phyloP scores from a whole-genome alignment of 2,113 vertebrate species.

The Myrmophylax atrothorax region DNA sequence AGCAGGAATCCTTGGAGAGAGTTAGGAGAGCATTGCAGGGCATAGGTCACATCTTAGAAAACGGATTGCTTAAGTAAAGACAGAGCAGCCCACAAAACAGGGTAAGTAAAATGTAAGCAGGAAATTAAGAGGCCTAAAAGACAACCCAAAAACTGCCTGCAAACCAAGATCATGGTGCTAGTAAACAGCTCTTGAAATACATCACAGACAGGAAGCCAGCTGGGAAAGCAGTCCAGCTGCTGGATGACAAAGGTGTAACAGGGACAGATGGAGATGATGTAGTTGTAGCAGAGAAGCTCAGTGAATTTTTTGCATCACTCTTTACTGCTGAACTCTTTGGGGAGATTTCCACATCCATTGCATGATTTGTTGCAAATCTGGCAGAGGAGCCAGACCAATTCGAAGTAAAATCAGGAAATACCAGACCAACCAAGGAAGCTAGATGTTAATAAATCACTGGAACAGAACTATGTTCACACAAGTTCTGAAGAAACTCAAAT shows the following conservation, averaged over 20 bases:
- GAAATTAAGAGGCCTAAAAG: constrained; percentile 21
- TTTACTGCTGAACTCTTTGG: not conserved
- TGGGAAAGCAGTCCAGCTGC: not conserved
- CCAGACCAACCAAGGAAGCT: not conserved
- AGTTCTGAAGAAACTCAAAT: not conserved
- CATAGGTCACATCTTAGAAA: not conserved
- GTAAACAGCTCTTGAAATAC: not conserved
- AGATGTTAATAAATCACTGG: not conserved
- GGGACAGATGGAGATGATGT: not conserved
- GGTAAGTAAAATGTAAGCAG: not conserved
- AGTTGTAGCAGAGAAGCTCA: not conserved
- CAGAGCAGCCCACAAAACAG: not conserved
- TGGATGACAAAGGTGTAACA: not conserved
- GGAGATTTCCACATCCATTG: not conserved
- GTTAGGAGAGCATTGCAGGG: not conserved
- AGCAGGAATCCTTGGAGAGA: not conserved
- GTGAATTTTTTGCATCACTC: not conserved
- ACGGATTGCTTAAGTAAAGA: not conserved
- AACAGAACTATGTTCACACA: not conserved
- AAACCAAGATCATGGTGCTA: not conserved
- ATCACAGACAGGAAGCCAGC: not conserved
- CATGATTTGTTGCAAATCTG: not conserved
- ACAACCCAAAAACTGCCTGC: not conserved
- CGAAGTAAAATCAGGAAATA: constrained; percentile 28
- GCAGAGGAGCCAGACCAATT: not conserved